phyloP scores from a whole-genome alignment of 2,797 vertebrate genomes.

The Sebastiscus tertius region DNA sequence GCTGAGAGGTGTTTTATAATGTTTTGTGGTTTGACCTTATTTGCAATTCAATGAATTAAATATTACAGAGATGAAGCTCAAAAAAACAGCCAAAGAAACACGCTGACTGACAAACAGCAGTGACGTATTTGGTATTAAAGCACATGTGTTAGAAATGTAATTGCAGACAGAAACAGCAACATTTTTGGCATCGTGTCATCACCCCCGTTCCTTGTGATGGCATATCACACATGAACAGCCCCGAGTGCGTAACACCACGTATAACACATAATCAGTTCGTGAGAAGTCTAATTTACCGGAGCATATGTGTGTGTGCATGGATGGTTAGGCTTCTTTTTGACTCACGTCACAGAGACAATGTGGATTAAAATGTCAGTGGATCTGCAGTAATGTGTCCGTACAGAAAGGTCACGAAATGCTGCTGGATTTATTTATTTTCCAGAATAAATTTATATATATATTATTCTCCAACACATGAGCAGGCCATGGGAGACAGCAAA shows the following conservation, averaged over 20 bases:
- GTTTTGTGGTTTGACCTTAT: slow-evolving; percentile 2
- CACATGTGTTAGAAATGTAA: background rate
- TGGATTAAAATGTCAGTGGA: background rate
- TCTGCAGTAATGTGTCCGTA: background rate
- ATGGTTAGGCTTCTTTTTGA: background rate
- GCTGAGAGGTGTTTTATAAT: background rate
- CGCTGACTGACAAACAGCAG: background rate
- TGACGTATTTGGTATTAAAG: background rate
- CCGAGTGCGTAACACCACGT: background rate
- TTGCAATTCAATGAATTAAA: background rate
- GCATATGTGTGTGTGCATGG: background rate
- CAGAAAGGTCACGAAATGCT: background rate
- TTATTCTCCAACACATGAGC: background rate
- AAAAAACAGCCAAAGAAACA: background rate
- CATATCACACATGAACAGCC: background rate
- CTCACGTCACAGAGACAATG: background rate
- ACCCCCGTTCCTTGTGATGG: background rate
- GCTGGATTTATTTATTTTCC: background rate
- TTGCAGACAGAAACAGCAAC: background rate
- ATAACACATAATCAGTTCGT: background rate
- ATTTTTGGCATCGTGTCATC: background rate
- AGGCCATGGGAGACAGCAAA: background rate
- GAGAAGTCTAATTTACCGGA: slow-evolving; percentile 24
- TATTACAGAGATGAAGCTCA: background rate
- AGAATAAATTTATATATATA: background rate